Percentiles rank a stretch among this genome's conserved stretches.
Evolutionary conservation across 2,113 vertebrate genomes (phyloP).

Genomic region (Rhinoptilus africanus): DNA sequence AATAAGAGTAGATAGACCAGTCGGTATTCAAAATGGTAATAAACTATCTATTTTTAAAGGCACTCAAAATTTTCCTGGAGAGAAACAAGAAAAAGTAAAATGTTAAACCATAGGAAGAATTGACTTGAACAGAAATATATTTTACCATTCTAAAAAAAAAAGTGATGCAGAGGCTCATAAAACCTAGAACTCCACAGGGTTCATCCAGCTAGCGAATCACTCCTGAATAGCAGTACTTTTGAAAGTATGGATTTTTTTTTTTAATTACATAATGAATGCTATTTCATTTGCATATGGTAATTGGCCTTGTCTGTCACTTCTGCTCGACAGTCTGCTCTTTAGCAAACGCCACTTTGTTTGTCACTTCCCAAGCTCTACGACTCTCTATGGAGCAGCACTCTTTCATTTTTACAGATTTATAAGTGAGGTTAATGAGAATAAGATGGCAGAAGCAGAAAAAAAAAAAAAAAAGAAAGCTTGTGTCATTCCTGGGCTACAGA

Average conservation of each 20-base stretch:
- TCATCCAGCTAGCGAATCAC: neutral
- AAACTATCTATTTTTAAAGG: neutral
- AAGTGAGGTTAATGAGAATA: conserved; percentile 19
- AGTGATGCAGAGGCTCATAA: neutral
- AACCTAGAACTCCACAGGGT: neutral
- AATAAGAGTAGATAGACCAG: neutral
- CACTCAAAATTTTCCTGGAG: neutral
- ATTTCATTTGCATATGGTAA: conserved; percentile 39
- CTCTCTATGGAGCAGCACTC: neutral
- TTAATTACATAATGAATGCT: neutral
- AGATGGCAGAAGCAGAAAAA: neutral
- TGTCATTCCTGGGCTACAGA: neutral
- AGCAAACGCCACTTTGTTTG: conserved; percentile 5
- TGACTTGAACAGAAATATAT: neutral
- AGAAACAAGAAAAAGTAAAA: neutral
- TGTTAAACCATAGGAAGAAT: neutral
- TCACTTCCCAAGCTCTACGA: neutral
- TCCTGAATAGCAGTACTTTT: neutral
- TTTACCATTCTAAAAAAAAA: neutral
- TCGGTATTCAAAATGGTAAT: neutral
- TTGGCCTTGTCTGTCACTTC: conserved; percentile 40
- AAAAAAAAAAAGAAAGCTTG: neutral
- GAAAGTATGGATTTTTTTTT: neutral
- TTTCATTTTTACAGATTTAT: conserved; percentile 30
- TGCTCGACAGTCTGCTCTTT: conserved; percentile 40